Percentiles rank a stretch among this genome's conserved stretches.
Conservation (phyloP, 2,113 vertebrate genomes). For the Haemorhous mexicanus region DNA sequence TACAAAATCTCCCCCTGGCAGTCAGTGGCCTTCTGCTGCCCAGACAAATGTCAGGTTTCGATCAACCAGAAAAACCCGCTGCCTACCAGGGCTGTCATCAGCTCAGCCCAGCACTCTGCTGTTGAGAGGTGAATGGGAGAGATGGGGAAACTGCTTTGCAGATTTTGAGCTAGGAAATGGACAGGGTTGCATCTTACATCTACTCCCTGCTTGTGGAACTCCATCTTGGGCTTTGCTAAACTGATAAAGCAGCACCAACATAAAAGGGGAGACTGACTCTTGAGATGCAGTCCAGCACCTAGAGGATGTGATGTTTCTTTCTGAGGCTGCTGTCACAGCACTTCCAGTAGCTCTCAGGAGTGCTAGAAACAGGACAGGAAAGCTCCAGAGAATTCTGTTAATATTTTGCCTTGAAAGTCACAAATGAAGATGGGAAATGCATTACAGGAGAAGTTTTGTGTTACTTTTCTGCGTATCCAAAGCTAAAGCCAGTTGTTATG, state of each 20-base stretch:
- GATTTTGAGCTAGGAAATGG: not conserved
- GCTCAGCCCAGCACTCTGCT: not conserved
- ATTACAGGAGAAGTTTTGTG: not conserved
- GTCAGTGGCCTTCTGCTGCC: constrained; percentile 29
- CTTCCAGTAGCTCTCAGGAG: not conserved
- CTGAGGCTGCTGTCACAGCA: not conserved
- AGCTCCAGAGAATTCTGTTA: not conserved
- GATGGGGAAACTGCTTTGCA: not conserved
- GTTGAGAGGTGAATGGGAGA: not conserved
- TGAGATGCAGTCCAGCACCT: not conserved
- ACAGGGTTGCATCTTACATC: not conserved
- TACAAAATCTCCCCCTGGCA: constrained; percentile 32
- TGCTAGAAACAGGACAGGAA: not conserved
- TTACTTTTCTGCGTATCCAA: not conserved
- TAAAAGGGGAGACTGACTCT: not conserved
- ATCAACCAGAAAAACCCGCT: constrained; percentile 31
- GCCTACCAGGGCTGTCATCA: not conserved
- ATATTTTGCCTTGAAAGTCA: not conserved
- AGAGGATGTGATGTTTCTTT: not conserved
- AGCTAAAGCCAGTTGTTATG: not conserved
- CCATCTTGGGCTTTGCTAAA: not conserved
- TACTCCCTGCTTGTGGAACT: not conserved
- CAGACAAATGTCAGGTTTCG: constrained; percentile 46
- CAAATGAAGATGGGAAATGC: not conserved
- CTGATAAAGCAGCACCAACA: not conserved